Base-by-base conservation (phyloP, 1,140 invertebrate genomes). In the Drosophila takahashii region DNA sequence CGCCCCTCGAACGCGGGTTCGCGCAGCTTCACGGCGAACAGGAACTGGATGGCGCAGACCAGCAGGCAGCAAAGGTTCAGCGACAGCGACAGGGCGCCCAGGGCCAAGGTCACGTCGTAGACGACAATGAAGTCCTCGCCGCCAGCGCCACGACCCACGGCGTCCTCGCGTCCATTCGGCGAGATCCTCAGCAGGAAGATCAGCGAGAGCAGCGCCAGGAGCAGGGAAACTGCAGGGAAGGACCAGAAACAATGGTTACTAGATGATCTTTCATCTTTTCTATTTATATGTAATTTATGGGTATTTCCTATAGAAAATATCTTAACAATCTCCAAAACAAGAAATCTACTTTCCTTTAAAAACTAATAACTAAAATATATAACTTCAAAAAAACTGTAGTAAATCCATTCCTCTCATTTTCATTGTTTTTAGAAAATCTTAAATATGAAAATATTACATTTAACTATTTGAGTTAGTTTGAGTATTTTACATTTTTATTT, bases 41-140 rank as follows among this genome's bases (percentile, higher is more conserved):
- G 94, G 93, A 98, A 98, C 93, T 98, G 97, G 81, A 98, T 97
- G 67, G 97, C 96, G 94, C 97, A 98, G 60, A 98, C 97, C 66
- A 98, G 94, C 39, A 98, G 93, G 91, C 97, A 98, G 93, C 97
- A 98, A 15, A 98, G 94, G 92, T 98, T 97, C 29, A 98, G 93
- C 0, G 96, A 97, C 22, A 98, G 93, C 22, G 97, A 97, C 58
- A 98, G 94, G 10, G 97, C 97, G 90, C 96, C 97, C 65, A 98
- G 93, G 6, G 97, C 97, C 72, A 98, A 93, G 3, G 97, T 97
- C 69, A 98, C 97, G 93, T 98, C 97, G 91, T 97, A 97, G 29
- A 98, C 96, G 65, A 97, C 95, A 22, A 96, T 95, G 80, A 97
- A 97, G 86, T 97, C 96, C 83, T 97, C 96, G 57, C 94, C 94